These are phyloP conservation scores for Elymnias hypermnestra DNA, from an alignment of 1,140 invertebrate species.

Conservation along the genomic window DNA sequence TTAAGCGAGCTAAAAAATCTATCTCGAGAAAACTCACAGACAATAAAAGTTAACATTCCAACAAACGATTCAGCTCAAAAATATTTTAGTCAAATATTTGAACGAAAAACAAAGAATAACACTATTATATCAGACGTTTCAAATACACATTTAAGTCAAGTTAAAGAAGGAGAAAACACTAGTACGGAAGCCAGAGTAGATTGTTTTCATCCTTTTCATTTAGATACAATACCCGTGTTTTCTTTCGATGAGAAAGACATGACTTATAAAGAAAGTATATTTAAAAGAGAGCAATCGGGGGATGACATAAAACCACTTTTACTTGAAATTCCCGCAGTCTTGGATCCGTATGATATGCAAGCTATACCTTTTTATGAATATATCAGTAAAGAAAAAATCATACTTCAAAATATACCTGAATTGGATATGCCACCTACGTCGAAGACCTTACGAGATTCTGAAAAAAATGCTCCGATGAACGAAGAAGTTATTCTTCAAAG, in stretches of 20 bases:
- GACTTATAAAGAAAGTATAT: constrained; percentile 5
- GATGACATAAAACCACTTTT: neutral
- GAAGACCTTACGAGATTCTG: neutral
- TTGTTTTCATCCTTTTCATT: constrained; percentile 9
- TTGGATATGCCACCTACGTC: neutral
- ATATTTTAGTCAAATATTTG: constrained; percentile 8
- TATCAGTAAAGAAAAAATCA: constrained; percentile 9
- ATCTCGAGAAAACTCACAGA: neutral
- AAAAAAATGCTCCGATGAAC: constrained; percentile 5
- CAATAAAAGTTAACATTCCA: neutral
- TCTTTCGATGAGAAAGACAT: constrained; percentile 2
- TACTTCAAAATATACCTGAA: constrained; percentile 2
- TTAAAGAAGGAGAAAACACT: neutral
- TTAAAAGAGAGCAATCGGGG: neutral
- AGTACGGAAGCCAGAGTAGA: constrained; percentile 7
- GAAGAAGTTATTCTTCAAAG: constrained; percentile 4
- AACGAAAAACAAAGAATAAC: neutral
- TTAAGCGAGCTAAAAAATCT: constrained; percentile 36
- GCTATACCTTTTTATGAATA: constrained; percentile 22
- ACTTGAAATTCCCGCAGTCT: constrained; percentile 5
- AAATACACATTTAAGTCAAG: neutral
- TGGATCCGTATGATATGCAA: constrained; percentile 19
- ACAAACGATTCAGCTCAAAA: constrained; percentile 1
- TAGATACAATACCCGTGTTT: constrained; percentile 13
- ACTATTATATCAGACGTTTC: neutral